Conservation (phyloP, 2,888 invertebrate genomes). For the Stenodema calcarata region DNA sequence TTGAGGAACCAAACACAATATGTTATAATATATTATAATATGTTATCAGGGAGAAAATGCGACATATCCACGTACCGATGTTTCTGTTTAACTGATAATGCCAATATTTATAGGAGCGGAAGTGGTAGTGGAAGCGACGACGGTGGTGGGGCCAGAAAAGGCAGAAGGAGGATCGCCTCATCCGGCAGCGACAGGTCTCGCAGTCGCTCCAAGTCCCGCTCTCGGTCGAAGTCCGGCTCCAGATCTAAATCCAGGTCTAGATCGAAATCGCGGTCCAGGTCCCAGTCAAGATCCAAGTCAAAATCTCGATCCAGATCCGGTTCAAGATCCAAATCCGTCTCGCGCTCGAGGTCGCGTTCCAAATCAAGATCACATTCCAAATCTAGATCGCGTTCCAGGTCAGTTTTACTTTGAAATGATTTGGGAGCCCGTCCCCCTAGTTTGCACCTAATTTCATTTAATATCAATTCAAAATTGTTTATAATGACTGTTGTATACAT, state of each 20-base stretch:
- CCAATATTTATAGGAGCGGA: conserved; percentile 57
- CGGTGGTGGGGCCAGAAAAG: conserved; percentile 47
- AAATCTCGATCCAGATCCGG: conserved; percentile 57
- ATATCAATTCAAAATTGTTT: no score
- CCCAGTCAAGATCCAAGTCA: conserved; percentile 60
- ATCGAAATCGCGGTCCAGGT: conserved; percentile 61
- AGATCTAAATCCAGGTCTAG: conserved; percentile 61
- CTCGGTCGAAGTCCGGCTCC: conserved; percentile 61
- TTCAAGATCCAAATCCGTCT: conserved; percentile 58
- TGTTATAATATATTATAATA: no score
- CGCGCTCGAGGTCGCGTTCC: conserved; percentile 59
- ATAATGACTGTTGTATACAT: background rate
- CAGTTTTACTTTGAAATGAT: background rate
- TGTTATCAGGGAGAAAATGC: no score
- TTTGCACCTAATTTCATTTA: no score
- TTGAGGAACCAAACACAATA: no score
- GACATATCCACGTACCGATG: background rate
- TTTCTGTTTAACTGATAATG: conserved; percentile 49
- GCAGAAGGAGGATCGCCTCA: conserved; percentile 51
- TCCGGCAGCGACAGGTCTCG: conserved; percentile 63
- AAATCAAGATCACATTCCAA: conserved; percentile 57
- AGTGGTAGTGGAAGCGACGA: conserved; percentile 58
- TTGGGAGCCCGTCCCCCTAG: background rate
- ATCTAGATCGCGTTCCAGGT: conserved; percentile 38
- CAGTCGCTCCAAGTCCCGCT: conserved; percentile 61